These are phyloP conservation scores for Struthio camelus DNA, from an alignment of 2,113 vertebrate genomes.

Conservation along the genomic window DNA sequence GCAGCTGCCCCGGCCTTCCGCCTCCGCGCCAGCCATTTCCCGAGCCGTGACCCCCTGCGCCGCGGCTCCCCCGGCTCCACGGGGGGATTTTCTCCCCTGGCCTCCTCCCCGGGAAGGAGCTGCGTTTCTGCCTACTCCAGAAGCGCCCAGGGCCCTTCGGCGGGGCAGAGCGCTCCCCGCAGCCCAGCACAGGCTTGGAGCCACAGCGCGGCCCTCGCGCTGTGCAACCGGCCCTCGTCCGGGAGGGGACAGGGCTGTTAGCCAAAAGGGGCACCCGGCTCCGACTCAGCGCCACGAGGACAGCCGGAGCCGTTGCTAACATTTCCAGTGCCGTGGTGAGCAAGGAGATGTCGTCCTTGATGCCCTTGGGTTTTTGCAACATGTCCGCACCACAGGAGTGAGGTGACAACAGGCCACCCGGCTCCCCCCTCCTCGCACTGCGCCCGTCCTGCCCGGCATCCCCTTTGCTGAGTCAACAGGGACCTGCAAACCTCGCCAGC, in stretches of 20 bases:
- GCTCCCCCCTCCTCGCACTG: not conserved
- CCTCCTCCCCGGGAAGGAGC: accelerated
- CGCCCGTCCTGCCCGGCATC: not conserved
- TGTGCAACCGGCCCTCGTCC: not conserved
- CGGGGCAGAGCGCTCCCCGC: not conserved
- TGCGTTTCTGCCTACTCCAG: not conserved
- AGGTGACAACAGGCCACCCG: not conserved
- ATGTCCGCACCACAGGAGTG: not conserved
- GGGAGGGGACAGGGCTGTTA: not conserved
- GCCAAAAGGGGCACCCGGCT: not conserved
- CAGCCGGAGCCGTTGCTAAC: not conserved
- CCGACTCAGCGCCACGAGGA: not conserved
- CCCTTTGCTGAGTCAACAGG: not conserved
- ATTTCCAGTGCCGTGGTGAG: not conserved
- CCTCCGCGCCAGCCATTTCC: not conserved
- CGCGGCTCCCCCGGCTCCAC: accelerated
- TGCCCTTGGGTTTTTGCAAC: not conserved
- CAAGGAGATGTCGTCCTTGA: not conserved
- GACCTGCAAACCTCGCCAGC: not conserved
- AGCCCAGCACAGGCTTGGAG: not conserved
- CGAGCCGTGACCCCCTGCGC: accelerated
- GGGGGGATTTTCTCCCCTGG: not conserved
- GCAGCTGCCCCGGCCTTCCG: slow-evolving; percentile 28
- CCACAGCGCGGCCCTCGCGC: too few species aligned
- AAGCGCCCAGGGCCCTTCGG: not conserved